Evolutionary conservation across 2,113 vertebrate species (phyloP).

Genomic region (Vidua macroura): DNA sequence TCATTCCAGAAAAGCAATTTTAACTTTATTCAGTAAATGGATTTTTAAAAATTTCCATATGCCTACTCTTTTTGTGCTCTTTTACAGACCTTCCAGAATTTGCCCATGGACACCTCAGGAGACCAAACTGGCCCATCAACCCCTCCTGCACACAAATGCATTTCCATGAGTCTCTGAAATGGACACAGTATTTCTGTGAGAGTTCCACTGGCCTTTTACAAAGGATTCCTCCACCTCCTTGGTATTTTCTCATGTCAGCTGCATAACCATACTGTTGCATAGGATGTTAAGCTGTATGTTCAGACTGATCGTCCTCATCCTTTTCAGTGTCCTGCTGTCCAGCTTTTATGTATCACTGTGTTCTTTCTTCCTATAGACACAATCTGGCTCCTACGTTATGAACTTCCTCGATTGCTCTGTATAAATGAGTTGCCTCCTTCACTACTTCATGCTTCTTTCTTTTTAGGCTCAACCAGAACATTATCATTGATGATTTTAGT

Average conservation of each 20-base stretch:
- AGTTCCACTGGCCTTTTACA: not conserved
- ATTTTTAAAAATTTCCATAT: not conserved
- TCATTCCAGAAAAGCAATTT: not conserved
- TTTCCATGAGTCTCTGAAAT: not conserved
- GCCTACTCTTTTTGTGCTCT: not conserved
- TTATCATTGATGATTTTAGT: not conserved
- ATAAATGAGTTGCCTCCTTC: not conserved
- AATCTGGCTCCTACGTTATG: not conserved
- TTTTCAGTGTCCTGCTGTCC: not conserved
- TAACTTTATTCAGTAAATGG: not conserved
- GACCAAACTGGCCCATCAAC: accelerated
- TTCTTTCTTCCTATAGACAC: not conserved
- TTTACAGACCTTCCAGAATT: not conserved
- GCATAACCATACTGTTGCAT: not conserved
- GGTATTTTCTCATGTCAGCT: not conserved
- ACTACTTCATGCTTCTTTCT: not conserved
- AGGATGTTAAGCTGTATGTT: not conserved
- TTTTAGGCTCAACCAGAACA: not conserved
- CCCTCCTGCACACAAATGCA: not conserved
- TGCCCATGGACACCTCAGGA: not conserved
- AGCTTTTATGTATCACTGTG: not conserved
- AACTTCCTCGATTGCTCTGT: not conserved
- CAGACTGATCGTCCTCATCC: not conserved
- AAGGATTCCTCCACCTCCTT: not conserved
- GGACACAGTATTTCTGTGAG: too few relatives aligned